These are phyloP conservation scores for Vidua chalybeata DNA, from an alignment of 2,113 vertebrate genomes.

Conservation along the genomic window DNA sequence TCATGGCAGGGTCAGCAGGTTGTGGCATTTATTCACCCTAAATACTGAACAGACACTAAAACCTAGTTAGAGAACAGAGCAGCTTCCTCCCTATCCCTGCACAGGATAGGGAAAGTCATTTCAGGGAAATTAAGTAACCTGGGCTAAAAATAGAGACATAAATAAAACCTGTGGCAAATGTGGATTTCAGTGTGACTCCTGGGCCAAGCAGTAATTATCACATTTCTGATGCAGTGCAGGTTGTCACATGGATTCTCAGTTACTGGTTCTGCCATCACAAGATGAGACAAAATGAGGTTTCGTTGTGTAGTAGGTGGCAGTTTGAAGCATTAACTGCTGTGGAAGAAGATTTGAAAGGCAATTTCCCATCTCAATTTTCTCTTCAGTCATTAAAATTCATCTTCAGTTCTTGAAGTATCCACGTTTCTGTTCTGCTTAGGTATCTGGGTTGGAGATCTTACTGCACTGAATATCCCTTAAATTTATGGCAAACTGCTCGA, in stretches of 20 bases:
- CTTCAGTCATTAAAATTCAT: constrained; percentile 63
- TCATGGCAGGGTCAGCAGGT: not conserved
- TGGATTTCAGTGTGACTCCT: not conserved
- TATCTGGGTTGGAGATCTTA: constrained; percentile 27
- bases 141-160: not conserved
- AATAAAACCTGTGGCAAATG: not conserved
- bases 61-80: not conserved
- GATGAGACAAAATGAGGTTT: constrained; percentile 56
- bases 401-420: constrained; percentile 24
- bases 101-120: not conserved
- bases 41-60: not conserved
- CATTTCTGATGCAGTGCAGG: not conserved
- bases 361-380: constrained; percentile 64
- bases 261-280: constrained; percentile 14
- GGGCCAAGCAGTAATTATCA: not conserved
- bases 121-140: not conserved
- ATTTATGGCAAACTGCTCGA: constrained; percentile 18
- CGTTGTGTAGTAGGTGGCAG: constrained; percentile 8
- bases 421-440: constrained; percentile 35
- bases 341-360: constrained; percentile 58
- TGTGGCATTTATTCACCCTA: not conserved
- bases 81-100: not conserved
- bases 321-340: constrained; percentile 53
- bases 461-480: not conserved
- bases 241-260: not conserved